Base-by-base conservation (phyloP, 2,888 invertebrate species). In the Pycnomerus fuliginosus region DNA sequence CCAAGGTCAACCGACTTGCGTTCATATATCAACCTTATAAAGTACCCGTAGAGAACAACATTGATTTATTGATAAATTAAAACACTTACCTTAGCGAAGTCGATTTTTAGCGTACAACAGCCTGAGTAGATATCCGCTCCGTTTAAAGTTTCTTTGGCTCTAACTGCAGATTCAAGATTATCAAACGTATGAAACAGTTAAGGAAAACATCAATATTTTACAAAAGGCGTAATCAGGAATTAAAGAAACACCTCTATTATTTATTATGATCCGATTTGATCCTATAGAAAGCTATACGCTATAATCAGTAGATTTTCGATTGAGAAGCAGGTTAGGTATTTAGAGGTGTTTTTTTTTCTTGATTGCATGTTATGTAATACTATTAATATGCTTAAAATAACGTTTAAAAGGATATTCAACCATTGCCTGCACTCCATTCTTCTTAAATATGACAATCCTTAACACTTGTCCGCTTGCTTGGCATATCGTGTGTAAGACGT, bases 101-200 rank as follows among this genome's bases (percentile, higher is more conserved):
- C 98, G 71, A 98, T 96, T 82, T 97, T 96, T 66, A 99, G 80
- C 53, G 98, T 98, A 76, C 98, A 99, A 78, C 98, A 99, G 53
- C 98, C 98, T 31, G 96, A 95, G 78, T 99, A 99, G 69, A 99
- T 97, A 76, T 99, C 98, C 52, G 97, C 97, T 58, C 98, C 98
- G 76, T 97, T 93, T 60, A 99, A 82, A 50, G 90, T 85, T 61
- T 95, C 92, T 71, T 97, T 95, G 51, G 96, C 97, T 68, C 93
- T 77, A 59, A 92, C 87, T 44, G 98, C 98, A 7, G 92, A 85
- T 65, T 98, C 97, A 61, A 93, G 80, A 66, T 83, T 87, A 74
- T 97, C 97, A 76, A 97, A 98, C 78, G 83, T 90, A 75, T 75
- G 62, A 50, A 52, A 50, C n/a, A 71, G 79, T 83, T 83, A 85